These are phyloP conservation scores for Calypte anna DNA, from an alignment of 2,113 vertebrate species.

Conservation along the genomic window DNA sequence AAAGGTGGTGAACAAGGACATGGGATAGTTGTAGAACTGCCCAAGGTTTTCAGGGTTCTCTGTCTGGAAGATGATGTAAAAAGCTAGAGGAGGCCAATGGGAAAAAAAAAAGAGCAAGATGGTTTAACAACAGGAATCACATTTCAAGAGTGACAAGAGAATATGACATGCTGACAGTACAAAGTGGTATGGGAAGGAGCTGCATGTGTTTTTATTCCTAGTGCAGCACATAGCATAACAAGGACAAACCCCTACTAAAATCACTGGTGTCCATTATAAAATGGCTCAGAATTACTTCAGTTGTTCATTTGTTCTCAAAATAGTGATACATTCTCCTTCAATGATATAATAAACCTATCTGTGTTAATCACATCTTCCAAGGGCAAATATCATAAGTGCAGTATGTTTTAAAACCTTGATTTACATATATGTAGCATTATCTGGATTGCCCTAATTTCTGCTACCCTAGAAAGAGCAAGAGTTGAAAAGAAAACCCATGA, in stretches of 20 bases:
- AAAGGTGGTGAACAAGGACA: constrained; percentile 89
- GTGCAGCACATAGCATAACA: background rate
- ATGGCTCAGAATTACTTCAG: background rate
- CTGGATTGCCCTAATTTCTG: background rate
- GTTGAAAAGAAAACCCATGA: background rate
- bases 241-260: background rate
- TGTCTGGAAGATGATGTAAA: constrained; percentile 92
- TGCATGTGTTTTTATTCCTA: background rate
- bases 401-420: background rate
- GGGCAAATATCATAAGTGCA: background rate
- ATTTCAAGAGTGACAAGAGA: background rate
- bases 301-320: background rate
- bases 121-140: background rate
- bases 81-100: constrained; percentile 72
- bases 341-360: background rate
- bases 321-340: background rate
- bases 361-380: background rate
- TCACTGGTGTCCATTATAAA: background rate
- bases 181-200: background rate
- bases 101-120: background rate
- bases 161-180: background rate
- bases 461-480: background rate
- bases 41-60: constrained; percentile 82
- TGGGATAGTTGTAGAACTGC: constrained; percentile 84
- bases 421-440: background rate